A percentile compares a stretch with the other conserved stretches of the same genome.
These are phyloP conservation scores for Hirundichthys speculiger DNA, from an alignment of 2,113 vertebrate genomes.

Conservation along the genomic window DNA sequence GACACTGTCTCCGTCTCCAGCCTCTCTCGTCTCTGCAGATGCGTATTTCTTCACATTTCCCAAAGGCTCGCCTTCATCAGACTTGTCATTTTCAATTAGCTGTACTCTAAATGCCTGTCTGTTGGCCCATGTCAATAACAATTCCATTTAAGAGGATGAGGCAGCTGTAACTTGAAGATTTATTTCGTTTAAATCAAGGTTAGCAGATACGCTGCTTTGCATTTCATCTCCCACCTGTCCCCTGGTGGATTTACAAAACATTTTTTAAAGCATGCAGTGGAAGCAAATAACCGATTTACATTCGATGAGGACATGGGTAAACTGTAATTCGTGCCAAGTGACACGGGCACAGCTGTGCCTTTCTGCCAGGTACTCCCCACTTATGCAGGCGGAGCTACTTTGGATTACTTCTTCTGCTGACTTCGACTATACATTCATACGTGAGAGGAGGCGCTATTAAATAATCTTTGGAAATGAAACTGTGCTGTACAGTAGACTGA, in stretches of 20 bases:
- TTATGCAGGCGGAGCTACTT: conserved; percentile 40
- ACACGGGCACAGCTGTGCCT: conserved; percentile 58
- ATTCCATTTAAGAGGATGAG: conserved; percentile 38
- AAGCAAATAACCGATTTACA: conserved; percentile 65
- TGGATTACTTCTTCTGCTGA: conserved; percentile 44
- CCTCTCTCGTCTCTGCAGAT: conserved; percentile 37
- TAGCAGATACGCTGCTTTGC: conserved; percentile 46
- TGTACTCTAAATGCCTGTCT: conserved; percentile 38
- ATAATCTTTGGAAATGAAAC: conserved; percentile 43
- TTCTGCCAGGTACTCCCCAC: conserved; percentile 36
- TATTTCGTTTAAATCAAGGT: conserved; percentile 57
- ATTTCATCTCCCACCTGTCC: conserved; percentile 58
- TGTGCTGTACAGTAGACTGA: neutral
- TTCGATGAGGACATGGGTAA: conserved; percentile 42
- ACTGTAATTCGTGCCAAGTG: conserved; percentile 43
- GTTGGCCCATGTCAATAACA: conserved; percentile 62
- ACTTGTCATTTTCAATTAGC: conserved; percentile 76
- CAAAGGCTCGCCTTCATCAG: conserved; percentile 35
- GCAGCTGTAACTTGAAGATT: conserved; percentile 56
- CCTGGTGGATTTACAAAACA: conserved; percentile 35
- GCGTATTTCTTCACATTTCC: conserved; percentile 38
- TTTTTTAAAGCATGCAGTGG: conserved; percentile 50
- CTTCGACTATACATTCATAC: conserved; percentile 20
- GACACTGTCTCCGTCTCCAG: conserved; percentile 42
- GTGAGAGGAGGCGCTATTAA: conserved; percentile 30